Conservation (phyloP, 2,113 vertebrate genomes). For the Melanostigma gelatinosum region DNA sequence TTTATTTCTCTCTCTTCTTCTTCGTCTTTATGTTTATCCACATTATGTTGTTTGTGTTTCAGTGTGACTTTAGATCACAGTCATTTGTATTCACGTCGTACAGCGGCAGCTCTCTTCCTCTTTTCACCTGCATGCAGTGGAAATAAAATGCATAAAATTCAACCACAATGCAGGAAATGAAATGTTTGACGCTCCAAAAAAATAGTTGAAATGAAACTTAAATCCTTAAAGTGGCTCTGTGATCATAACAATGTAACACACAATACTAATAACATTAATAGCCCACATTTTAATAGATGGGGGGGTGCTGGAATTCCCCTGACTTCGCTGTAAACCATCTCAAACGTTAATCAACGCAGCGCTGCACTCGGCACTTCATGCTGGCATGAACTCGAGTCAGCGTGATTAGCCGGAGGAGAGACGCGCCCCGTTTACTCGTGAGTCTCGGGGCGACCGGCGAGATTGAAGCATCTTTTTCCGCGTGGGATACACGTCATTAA, state of each 20-base stretch:
- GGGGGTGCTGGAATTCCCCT: neutral
- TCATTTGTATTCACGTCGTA: neutral
- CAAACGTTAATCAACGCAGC: slow-evolving; percentile 38
- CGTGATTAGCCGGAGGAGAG: slow-evolving; percentile 39
- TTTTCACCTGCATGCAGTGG: slow-evolving; percentile 15
- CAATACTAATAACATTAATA: too few species aligned
- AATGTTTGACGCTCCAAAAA: too few species aligned
- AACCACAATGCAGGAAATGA: too few species aligned
- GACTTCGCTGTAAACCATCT: neutral
- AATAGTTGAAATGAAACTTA: too few species aligned
- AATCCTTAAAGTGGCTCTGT: too few species aligned
- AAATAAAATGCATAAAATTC: neutral
- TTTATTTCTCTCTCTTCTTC: neutral
- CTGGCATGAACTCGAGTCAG: slow-evolving; percentile 40
- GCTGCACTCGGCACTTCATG: slow-evolving; percentile 22
- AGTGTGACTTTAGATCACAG: neutral
- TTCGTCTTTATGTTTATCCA: neutral
- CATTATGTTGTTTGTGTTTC: neutral
- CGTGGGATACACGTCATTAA: slow-evolving; percentile 22
- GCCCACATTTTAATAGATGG: too few species aligned
- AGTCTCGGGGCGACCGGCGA: slow-evolving; percentile 23
- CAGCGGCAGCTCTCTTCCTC: neutral
- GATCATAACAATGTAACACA: too few species aligned
- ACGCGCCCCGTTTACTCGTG: slow-evolving; percentile 25
- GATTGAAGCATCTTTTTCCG: slow-evolving; percentile 34